Base-by-base conservation (phyloP, 1,140 invertebrate genomes). In the Pollicipes pollicipes region DNA sequence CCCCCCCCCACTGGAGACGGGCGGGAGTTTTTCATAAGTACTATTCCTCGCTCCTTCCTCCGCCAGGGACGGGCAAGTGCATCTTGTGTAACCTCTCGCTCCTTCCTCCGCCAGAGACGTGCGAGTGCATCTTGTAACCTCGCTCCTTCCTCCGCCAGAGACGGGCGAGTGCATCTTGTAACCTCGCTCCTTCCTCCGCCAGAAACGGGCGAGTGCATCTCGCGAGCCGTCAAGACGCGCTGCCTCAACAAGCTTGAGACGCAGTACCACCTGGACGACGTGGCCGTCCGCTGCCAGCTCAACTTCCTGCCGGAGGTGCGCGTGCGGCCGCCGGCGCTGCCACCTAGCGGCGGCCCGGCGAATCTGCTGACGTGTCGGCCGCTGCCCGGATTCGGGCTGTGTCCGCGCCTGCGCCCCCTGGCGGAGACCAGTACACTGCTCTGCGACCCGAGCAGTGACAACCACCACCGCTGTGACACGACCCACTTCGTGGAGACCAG, bases 391-490 rank as follows among this genome's bases (percentile, higher is more conserved):
- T 83, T 81, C 73, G 76, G 76, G 21, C 30, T 73, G 8, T 84
- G 83, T 73, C 82, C 82, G 0, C 26, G 71, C 27, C 72, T 81
- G 0, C 72, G 82, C n/a, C 75, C 80, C 0, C 71, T 74, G 29
- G 78, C 80, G 68, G 79, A 81, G 30, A 83, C 81, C 3, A 68
- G 75, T 8, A 75, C 75, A 24, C 70, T 82, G 0, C 74, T 82
- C 3, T 84, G 83, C 73, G 80, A 84, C 72, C 81, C 82, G 1
- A 71, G 83, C n/a, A 71, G 79, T 63, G 78, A 79, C 28, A 84
- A 84, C 73, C 81, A 6, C 69, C 75, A 13, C 75, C 76, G 26
- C 70, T 82, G 0, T 74, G 81, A 4, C 84, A 83, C 73, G 79
- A 84, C 72, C 81, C 82, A 1, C 71, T 84, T n/a, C 71, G 79